Evolutionary conservation across 2,888 invertebrate genomes (phyloP).

Genomic region (Pilophorus perplexus): DNA sequence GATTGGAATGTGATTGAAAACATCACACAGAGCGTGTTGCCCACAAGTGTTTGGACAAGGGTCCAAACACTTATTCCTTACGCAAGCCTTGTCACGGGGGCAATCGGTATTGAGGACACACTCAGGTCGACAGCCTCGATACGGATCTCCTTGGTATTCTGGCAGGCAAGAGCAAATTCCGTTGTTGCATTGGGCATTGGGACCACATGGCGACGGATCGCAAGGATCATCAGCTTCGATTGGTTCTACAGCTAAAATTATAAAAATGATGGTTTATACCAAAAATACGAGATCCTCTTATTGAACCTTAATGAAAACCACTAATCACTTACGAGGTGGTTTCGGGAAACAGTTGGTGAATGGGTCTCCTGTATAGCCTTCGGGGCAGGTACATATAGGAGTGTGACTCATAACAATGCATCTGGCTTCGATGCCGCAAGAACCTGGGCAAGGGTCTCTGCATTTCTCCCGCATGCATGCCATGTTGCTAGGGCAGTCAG

Average conservation of each 20-base stretch:
- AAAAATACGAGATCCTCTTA: too few species aligned
- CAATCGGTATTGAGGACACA: conserved; percentile 76
- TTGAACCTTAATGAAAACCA: background rate
- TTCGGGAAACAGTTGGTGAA: conserved; percentile 56
- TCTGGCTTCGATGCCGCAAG: conserved; percentile 69
- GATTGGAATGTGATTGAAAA: conserved; percentile 67
- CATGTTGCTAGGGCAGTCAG: conserved; percentile 73
- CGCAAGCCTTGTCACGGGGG: conserved; percentile 66
- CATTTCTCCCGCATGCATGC: conserved; percentile 75
- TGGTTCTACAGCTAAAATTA: conserved; percentile 50
- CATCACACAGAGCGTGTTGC: conserved; percentile 68
- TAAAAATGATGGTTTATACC: too few species aligned
- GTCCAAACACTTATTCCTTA: conserved; percentile 69
- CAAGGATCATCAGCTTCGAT: conserved; percentile 59
- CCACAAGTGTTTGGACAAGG: conserved; percentile 81
- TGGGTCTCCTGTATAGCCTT: conserved; percentile 60
- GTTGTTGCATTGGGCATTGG: conserved; percentile 62
- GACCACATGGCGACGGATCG: conserved; percentile 68
- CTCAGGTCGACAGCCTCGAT: conserved; percentile 67
- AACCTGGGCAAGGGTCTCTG: conserved; percentile 74
- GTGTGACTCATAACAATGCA: conserved; percentile 64
- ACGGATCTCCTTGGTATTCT: conserved; percentile 53
- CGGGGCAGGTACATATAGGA: conserved; percentile 60
- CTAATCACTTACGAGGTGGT: conserved; percentile 57
- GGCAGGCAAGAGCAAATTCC: conserved; percentile 48